Conservation (phyloP, 2,797 vertebrate species). For the Tragopan temminckii region DNA sequence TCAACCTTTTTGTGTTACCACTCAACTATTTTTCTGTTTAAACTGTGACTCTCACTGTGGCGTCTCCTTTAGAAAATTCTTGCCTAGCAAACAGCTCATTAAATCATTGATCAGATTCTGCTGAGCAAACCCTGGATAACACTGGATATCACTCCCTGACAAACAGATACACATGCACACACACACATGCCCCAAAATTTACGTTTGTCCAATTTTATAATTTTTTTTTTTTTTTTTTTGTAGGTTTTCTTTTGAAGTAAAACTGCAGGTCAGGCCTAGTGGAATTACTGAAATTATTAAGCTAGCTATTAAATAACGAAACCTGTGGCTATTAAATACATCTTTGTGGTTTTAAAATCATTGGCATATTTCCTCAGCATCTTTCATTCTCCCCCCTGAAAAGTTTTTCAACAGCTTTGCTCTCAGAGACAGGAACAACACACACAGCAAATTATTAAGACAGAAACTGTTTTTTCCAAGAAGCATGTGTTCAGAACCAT, state of each 20-base stretch:
- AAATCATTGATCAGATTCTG: slow-evolving; percentile 42
- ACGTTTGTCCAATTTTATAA: neutral
- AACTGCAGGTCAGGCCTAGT: neutral
- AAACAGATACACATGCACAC: neutral
- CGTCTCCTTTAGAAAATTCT: slow-evolving; percentile 1
- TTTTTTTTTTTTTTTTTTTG: neutral
- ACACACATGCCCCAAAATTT: neutral
- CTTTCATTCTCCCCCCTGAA: neutral
- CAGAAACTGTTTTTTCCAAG: neutral
- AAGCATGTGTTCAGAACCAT: neutral
- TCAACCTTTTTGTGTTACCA: slow-evolving; percentile 25
- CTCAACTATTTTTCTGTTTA: slow-evolving; percentile 9
- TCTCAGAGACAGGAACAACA: neutral
- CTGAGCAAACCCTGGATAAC: slow-evolving; percentile 10
- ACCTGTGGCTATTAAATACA: neutral
- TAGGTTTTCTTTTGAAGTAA: slow-evolving; percentile 44
- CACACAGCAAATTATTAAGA: neutral
- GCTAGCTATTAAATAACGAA: slow-evolving; percentile 36
- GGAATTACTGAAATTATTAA: slow-evolving; percentile 17
- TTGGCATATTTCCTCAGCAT: neutral
- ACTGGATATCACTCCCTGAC: neutral
- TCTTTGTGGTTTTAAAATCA: neutral
- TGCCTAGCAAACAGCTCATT: slow-evolving; percentile 43
- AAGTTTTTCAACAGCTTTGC: neutral
- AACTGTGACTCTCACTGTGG: neutral